phyloP scores from a whole-genome alignment of 2,113 vertebrate species.

The Porphyrio hochstetteri region DNA sequence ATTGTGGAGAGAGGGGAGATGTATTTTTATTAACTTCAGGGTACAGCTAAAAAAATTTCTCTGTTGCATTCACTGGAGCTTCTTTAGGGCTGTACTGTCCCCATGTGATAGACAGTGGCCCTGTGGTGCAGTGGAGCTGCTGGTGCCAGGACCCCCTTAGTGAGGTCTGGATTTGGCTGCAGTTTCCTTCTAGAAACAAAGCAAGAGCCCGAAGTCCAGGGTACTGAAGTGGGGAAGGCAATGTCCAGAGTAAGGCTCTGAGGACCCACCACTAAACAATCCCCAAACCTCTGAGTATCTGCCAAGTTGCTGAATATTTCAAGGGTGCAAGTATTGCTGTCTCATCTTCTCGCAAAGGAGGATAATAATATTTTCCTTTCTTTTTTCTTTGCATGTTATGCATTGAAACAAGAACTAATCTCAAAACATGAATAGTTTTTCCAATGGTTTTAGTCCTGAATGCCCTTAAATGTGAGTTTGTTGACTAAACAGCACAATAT shows the following conservation, averaged over 20 bases:
- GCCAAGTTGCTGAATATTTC: neutral
- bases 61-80: neutral
- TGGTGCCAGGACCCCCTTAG: rapidly evolving
- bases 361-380: neutral
- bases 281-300: neutral
- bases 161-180: neutral
- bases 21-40: neutral
- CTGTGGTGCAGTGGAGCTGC: rapidly evolving
- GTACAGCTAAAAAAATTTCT: neutral
- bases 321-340: neutral
- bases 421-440: neutral
- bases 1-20: neutral
- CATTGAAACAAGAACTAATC: neutral
- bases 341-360: neutral
- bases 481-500: neutral
- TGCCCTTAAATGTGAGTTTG: neutral
- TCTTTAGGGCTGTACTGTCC: neutral
- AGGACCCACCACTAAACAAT: neutral
- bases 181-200: neutral
- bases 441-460: neutral
- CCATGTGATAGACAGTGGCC: neutral
- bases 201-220: neutral
- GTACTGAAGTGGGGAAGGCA: neutral
- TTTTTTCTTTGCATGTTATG: neutral
- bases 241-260: rapidly evolving